These are phyloP conservation scores for Empidonax alnorum DNA, from an alignment of 2,113 vertebrate genomes.

Conservation along the genomic window DNA sequence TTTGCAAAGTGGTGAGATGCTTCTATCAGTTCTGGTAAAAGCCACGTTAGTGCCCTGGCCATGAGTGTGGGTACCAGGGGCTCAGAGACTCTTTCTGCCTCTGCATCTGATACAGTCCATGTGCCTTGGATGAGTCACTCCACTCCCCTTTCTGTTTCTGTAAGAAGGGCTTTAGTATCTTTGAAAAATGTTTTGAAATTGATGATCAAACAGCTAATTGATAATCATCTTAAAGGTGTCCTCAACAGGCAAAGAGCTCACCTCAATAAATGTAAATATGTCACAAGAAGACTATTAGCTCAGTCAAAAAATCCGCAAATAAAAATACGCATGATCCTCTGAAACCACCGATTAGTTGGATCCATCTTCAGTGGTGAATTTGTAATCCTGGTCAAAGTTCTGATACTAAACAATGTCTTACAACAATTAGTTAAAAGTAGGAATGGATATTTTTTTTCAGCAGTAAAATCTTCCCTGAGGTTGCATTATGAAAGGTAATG, in stretches of 20 bases:
- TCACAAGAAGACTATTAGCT: not conserved
- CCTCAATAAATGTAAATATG: not conserved
- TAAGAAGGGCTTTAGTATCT: not conserved
- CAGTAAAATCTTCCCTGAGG: not conserved
- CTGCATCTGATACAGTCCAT: not conserved
- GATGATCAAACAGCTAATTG: not conserved
- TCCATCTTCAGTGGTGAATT: not conserved
- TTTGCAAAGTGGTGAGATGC: not conserved
- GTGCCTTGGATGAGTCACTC: conserved; percentile 2
- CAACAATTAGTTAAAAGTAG: not conserved
- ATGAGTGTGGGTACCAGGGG: not conserved
- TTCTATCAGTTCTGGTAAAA: not conserved
- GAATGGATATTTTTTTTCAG: not conserved
- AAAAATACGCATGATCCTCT: not conserved
- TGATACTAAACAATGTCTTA: not conserved
- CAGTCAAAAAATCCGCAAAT: not conserved
- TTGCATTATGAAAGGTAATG: not conserved
- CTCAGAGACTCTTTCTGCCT: not conserved
- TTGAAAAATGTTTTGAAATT: conserved; percentile 12
- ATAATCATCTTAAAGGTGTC: not conserved
- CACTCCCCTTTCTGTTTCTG: not conserved
- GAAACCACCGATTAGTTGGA: not conserved
- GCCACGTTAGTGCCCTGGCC: not conserved
- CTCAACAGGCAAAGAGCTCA: not conserved
- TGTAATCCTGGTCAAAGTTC: not conserved